Percentiles rank a stretch among this genome's conserved stretches.
These are phyloP conservation scores for Papilio polytes DNA, from an alignment of 1,140 invertebrate species.

Conservation along the genomic window DNA sequence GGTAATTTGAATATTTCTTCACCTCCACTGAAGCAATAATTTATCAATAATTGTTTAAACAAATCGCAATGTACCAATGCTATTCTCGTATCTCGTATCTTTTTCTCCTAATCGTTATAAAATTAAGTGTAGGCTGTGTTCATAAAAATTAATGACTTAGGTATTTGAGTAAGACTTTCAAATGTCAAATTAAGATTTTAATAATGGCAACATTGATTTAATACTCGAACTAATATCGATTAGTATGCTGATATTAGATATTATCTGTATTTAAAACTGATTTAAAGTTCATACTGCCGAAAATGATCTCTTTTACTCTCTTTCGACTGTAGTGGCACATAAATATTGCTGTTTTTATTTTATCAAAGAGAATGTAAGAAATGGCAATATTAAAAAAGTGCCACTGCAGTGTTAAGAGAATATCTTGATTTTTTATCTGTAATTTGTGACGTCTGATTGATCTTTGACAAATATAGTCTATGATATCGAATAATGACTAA, in stretches of 20 bases:
- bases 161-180: background rate
- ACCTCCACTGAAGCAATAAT: background rate
- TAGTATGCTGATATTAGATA: background rate
- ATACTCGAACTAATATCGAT: conserved; percentile 15
- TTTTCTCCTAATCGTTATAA: background rate
- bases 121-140: conserved; percentile 36
- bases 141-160: conserved; percentile 13
- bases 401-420: background rate
- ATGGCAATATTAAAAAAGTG: background rate
- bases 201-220: conserved; percentile 17
- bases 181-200: conserved; percentile 16
- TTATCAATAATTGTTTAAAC: background rate
- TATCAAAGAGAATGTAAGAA: background rate
- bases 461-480: background rate
- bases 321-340: too few relatives aligned
- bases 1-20: too few relatives aligned
- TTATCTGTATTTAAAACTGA: background rate
- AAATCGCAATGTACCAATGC: background rate
- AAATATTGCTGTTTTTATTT: background rate
- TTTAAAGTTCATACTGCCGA: background rate
- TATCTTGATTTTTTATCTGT: conserved; percentile 12
- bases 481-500: background rate
- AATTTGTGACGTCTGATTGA: background rate
- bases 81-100: conserved; percentile 5
- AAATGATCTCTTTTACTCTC: background rate